These are phyloP conservation scores for Nematopogon swammerdamellus DNA, from an alignment of 2,888 invertebrate species.

Conservation along the genomic window DNA sequence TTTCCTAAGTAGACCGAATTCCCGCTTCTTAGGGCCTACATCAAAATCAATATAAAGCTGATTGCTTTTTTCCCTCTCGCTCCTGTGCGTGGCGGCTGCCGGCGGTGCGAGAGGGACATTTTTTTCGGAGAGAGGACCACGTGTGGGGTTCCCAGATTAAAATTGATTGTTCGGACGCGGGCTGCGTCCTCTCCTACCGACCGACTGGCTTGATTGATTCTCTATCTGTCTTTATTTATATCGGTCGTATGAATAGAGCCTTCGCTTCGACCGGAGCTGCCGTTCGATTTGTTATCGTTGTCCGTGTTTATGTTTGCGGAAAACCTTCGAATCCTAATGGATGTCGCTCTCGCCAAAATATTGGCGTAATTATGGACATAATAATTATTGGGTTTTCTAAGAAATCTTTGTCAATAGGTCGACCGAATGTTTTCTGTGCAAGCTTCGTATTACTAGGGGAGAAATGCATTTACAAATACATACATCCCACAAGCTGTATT, in stretches of 20 bases:
- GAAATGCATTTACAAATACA: too few species aligned
- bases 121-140: conserved; percentile 15
- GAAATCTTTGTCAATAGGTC: too few species aligned
- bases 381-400: too few species aligned
- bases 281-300: neutral
- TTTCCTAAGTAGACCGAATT: conserved; percentile 47
- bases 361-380: too few species aligned
- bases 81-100: too few species aligned
- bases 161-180: conserved; percentile 50
- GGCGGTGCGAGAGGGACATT: conserved; percentile 17
- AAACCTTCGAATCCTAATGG: too few species aligned
- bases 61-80: conserved; percentile 22
- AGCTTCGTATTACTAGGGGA: too few species aligned
- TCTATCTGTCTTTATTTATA: conserved; percentile 42
- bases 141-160: conserved; percentile 44
- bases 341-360: too few species aligned
- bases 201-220: conserved; percentile 47
- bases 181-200: conserved; percentile 27
- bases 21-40: conserved; percentile 34
- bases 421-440: too few species aligned
- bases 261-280: neutral
- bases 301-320: too few species aligned
- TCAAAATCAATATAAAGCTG: conserved; percentile 30
- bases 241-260: neutral
- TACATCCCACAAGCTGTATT: too few species aligned